Evolutionary conservation across 2,888 invertebrate species (phyloP).

Genomic region (Sericinus montela): DNA sequence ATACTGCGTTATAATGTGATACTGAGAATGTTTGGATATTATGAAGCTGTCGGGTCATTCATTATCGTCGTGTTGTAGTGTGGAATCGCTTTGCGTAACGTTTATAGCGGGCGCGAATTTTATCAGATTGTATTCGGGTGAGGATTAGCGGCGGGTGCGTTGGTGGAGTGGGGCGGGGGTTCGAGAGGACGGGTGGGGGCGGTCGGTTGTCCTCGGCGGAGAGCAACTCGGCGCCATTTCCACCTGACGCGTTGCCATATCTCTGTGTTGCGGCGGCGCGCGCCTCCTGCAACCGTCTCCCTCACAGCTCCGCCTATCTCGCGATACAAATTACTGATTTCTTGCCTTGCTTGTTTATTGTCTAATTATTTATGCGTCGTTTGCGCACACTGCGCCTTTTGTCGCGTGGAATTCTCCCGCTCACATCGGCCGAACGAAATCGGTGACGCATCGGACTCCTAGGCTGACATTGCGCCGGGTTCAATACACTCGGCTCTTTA

Average conservation of each 20-base stretch:
- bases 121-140: slow-evolving; percentile 76
- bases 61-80: slow-evolving; percentile 68
- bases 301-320: slow-evolving; percentile 69
- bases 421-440: slow-evolving; percentile 42
- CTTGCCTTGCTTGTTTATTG: slow-evolving; percentile 75
- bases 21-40: slow-evolving; percentile 56
- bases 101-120: slow-evolving; percentile 78
- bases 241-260: slow-evolving; percentile 78
- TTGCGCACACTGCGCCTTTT: slow-evolving; percentile 60
- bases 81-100: slow-evolving; percentile 74
- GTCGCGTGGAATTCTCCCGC: slow-evolving; percentile 65
- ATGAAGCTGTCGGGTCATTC: slow-evolving; percentile 67
- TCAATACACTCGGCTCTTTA: slow-evolving; percentile 59
- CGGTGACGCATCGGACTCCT: slow-evolving; percentile 64
- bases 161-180: slow-evolving; percentile 38
- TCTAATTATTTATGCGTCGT: slow-evolving; percentile 76
- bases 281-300: slow-evolving; percentile 57
- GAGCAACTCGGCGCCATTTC: slow-evolving; percentile 68
- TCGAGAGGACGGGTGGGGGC: slow-evolving; percentile 33
- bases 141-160: slow-evolving; percentile 65
- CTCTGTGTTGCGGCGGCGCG: slow-evolving; percentile 66
- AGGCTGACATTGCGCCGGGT: slow-evolving; percentile 58
- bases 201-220: slow-evolving; percentile 62
- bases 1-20: slow-evolving; percentile 52
- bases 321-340: slow-evolving; percentile 76